These are phyloP conservation scores for Amblyjoppa fuscipennis DNA, from an alignment of 2,888 invertebrate species.

Conservation along the genomic window DNA sequence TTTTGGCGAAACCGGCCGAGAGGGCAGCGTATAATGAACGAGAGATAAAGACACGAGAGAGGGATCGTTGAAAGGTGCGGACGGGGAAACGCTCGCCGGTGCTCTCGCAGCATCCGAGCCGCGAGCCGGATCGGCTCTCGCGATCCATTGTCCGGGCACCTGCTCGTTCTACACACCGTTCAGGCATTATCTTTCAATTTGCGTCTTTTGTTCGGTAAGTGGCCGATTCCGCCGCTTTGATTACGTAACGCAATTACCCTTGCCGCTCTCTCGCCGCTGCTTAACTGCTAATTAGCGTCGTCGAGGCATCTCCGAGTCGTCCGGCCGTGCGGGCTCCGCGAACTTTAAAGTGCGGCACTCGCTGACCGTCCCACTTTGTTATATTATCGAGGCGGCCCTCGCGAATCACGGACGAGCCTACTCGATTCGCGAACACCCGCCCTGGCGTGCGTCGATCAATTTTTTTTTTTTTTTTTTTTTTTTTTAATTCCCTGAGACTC, in stretches of 20 bases:
- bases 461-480: no score
- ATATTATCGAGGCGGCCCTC: no score
- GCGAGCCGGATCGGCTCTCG: slow-evolving; percentile 45
- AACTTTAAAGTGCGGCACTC: neutral
- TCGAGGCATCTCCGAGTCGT: slow-evolving; percentile 20
- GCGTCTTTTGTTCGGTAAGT: slow-evolving; percentile 76
- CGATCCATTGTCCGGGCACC: slow-evolving; percentile 66
- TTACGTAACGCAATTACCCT: slow-evolving; percentile 74
- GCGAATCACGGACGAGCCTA: no score
- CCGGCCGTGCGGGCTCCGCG: neutral
- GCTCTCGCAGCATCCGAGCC: slow-evolving; percentile 23
- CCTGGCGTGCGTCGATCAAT: no score
- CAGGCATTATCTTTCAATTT: slow-evolving; percentile 77
- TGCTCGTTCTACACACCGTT: slow-evolving; percentile 68
- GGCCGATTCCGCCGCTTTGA: slow-evolving; percentile 72
- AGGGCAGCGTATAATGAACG: neutral
- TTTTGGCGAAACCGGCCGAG: neutral
- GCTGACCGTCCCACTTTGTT: neutral
- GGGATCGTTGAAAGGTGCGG: slow-evolving; percentile 4
- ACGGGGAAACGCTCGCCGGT: neutral
- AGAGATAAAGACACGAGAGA: neutral
- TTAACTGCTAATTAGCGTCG: slow-evolving; percentile 73
- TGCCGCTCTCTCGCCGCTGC: slow-evolving; percentile 48
- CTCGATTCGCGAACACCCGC: no score
- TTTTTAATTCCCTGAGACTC: no score